These are phyloP conservation scores for Urocynchramus pylzowi DNA, from an alignment of 2,113 vertebrate species.

Conservation along the genomic window DNA sequence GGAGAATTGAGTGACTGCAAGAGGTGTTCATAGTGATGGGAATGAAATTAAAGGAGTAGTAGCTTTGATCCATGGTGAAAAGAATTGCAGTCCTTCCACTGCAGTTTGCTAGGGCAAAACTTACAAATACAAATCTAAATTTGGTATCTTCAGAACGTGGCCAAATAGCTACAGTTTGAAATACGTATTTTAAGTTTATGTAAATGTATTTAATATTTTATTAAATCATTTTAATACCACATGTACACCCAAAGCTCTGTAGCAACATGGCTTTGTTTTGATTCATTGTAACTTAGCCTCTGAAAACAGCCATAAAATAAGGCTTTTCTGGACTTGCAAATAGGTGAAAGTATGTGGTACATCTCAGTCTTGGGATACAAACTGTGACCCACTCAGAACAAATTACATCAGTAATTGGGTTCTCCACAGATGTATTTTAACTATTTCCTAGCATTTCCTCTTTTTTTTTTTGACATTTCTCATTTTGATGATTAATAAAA, in stretches of 20 bases:
- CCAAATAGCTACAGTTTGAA: not conserved
- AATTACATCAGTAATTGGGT: not conserved
- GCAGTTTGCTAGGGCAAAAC: not conserved
- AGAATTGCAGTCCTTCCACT: not conserved
- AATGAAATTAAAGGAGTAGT: not conserved
- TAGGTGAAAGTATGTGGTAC: not conserved
- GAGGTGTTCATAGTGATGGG: not conserved
- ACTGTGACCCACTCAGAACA: not conserved
- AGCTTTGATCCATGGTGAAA: not conserved
- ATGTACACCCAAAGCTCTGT: not conserved
- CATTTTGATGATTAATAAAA: not conserved
- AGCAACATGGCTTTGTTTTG: not conserved
- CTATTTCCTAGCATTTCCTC: not conserved
- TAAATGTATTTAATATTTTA: not conserved
- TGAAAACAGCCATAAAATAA: not conserved
- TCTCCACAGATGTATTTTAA: not conserved
- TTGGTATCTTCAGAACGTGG: not conserved
- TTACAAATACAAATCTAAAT: not conserved
- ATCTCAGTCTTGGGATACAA: not conserved
- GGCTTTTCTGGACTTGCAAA: not conserved
- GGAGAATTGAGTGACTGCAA: not conserved
- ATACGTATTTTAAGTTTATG: not conserved
- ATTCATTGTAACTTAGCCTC: not conserved
- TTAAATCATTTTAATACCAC: not conserved
- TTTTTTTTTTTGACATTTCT: not conserved